These are phyloP conservation scores for Coregonus ussuriensis DNA, from an alignment of 2,797 vertebrate species.

Conservation along the genomic window DNA sequence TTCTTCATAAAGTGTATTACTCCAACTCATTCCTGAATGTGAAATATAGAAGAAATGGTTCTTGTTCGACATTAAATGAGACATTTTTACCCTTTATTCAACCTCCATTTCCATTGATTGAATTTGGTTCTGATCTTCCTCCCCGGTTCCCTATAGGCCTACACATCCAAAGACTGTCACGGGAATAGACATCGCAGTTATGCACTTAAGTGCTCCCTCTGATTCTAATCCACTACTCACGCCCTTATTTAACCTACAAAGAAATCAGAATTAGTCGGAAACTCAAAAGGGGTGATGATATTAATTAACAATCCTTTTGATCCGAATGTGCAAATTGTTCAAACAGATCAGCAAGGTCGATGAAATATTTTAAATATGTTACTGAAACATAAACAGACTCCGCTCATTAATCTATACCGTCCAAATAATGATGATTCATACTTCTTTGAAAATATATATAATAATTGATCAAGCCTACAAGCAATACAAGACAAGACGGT, in stretches of 20 bases:
- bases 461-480: no score
- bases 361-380: no score
- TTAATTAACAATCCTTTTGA: not conserved
- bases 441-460: no score
- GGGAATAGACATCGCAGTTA: conserved; percentile 17
- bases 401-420: no score
- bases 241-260: conserved; percentile 49
- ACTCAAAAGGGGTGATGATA: conserved; percentile 20
- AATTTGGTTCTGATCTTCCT: conserved; percentile 17
- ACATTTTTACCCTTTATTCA: conserved; percentile 1
- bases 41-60: not conserved
- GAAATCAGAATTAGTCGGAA: conserved; percentile 49
- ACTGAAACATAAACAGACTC: no score
- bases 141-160: not conserved
- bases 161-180: conserved; percentile 1
- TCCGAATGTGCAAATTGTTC: no score
- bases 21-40: not conserved
- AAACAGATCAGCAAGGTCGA: no score
- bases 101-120: conserved; percentile 14
- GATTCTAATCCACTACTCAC: conserved; percentile 20
- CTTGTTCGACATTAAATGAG: not conserved
- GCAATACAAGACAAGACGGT: no score
- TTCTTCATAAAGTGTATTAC: not conserved
- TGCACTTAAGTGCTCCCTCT: conserved; percentile 17
- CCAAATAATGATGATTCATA: no score